Conservation (phyloP, 2,113 vertebrate genomes). For the Saccopteryx bilineata region DNA sequence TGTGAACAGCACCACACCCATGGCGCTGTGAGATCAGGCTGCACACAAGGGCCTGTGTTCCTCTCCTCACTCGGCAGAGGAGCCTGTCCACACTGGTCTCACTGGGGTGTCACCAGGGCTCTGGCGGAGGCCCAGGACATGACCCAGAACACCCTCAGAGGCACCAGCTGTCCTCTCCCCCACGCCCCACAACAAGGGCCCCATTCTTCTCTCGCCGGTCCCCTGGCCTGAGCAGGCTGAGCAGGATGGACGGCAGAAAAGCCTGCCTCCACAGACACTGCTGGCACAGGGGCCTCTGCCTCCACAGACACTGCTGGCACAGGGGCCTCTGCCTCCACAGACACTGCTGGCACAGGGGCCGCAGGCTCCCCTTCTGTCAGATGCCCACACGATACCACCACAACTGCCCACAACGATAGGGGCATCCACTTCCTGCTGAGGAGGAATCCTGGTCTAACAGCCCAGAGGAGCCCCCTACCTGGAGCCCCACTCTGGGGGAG, state of each 20-base stretch:
- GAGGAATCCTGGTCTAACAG: background rate
- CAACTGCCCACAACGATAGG: accelerated
- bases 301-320: too few relatives aligned
- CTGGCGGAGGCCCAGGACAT: background rate
- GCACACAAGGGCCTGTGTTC: background rate
- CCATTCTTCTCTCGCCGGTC: background rate
- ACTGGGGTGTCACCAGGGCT: background rate
- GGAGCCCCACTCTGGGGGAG: constrained; percentile 70
- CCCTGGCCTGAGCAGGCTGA: background rate
- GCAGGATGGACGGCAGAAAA: background rate
- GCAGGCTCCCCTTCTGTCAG: background rate
- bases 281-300: too few relatives aligned
- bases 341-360: background rate
- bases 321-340: background rate
- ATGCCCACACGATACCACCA: accelerated
- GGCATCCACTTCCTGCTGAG: background rate
- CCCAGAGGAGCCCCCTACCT: constrained; percentile 82
- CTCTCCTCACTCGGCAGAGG: background rate
- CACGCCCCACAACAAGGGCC: background rate
- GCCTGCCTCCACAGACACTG: too few relatives aligned
- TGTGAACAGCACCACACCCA: background rate
- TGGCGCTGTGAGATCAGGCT: background rate
- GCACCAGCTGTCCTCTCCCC: background rate
- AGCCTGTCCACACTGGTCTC: background rate
- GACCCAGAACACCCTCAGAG: background rate